Base-by-base conservation (phyloP, 2,113 vertebrate species). In the Desmodus rotundus region DNA sequence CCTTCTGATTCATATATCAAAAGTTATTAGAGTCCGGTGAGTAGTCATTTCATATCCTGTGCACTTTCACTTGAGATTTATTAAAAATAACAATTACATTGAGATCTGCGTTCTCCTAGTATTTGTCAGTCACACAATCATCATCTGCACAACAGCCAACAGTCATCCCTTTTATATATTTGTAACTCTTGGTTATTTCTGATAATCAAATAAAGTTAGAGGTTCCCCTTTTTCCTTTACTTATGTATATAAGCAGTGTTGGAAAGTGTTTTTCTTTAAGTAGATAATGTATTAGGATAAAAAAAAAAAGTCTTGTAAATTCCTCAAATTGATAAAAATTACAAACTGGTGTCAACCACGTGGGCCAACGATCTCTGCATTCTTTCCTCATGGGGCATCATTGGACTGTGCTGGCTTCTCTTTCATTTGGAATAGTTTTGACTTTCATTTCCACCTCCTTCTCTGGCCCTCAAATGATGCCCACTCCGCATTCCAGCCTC, bases 1-100 rank as follows among this genome's bases (percentile, higher is more conserved):
- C 17, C 52, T 90, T 91, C 85, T 77, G 61, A 88, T 78, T 88
- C 56, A 61, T 82, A 82, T 89, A 87, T 95, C 43, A 91, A 84
- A 91, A 72, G 19, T 47, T 89, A 38, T 81, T 56, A 61, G 3
- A 54, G 28, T 22, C 28, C 12, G 47, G 20, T 58, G 74, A 87
- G 38, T 8, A 43, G 11, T 89, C 50, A 84, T 72, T 89, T 94
- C 56, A 87, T 80, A 89, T 84, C 56, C 33, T 82, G 68, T 67
- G 19, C 2, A 67, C 8, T 74, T 96, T 87, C 38, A 26, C 77
- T 91, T 36, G 31, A 50, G 15, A 56, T 12, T 67, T 87, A 81
- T 68, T 93, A 68, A 85, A 80, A 58, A 68, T 74, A 81, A 38
- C 54, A 90, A 54, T 10, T 41, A 0, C 19, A 36, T 67, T 94